These are phyloP conservation scores for Phymatocera aterrima DNA, from an alignment of 2,888 invertebrate genomes.

Conservation along the genomic window DNA sequence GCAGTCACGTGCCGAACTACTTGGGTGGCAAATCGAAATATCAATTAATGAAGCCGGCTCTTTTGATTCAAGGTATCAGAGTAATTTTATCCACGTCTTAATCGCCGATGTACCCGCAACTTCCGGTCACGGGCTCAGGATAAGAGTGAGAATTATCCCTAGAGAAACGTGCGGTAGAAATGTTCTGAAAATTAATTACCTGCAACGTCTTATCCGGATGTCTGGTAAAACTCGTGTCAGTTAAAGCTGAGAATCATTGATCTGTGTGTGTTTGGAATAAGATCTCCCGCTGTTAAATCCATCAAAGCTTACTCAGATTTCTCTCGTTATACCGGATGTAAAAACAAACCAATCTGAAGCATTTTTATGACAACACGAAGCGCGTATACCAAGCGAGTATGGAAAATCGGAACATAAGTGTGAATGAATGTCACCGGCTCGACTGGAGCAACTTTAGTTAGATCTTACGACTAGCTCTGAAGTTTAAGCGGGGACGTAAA, in stretches of 20 bases:
- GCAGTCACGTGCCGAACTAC: neutral
- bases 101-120: slow-evolving; percentile 5
- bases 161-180: neutral
- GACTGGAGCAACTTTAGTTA: neutral
- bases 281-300: neutral
- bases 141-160: neutral
- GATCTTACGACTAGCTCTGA: neutral
- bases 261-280: no score
- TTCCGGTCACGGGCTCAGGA: slow-evolving; percentile 24
- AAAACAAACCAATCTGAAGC: slow-evolving; percentile 28
- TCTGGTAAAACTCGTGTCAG: neutral
- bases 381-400: neutral
- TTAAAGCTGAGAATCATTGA: no score
- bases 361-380: neutral
- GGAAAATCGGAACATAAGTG: neutral
- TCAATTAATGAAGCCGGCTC: slow-evolving; percentile 19
- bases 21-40: slow-evolving; percentile 37
- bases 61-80: slow-evolving; percentile 1
- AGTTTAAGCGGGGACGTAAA: neutral
- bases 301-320: neutral
- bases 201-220: neutral
- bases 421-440: neutral
- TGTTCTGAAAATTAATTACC: neutral
- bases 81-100: neutral
- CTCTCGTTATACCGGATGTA: slow-evolving; percentile 18